Conservation (phyloP, 1,140 invertebrate species). For the Lerema accius region DNA sequence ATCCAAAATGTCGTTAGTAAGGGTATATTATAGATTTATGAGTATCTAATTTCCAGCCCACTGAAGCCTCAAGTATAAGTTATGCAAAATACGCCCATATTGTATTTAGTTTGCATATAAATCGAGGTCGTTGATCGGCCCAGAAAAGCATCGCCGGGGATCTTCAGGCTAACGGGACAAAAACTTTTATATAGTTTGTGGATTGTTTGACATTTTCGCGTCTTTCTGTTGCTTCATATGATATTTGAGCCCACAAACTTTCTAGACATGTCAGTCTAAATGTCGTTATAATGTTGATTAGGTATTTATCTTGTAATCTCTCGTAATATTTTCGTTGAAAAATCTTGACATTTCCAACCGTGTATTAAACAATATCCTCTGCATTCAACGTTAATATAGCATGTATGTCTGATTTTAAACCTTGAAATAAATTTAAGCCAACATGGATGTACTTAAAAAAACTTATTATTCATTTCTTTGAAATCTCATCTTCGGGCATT, state of each 20-base stretch:
- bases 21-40: background rate
- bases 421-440: no score
- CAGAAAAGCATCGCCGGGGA: background rate
- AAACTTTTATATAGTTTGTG: constrained; percentile 7
- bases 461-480: no score
- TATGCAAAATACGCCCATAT: constrained; percentile 15
- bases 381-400: no score
- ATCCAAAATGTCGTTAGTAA: no score
- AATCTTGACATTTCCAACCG: no score
- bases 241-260: background rate
- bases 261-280: background rate
- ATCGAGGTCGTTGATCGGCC: constrained; percentile 12
- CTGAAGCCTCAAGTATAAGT: constrained; percentile 11
- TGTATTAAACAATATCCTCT: no score
- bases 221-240: background rate
- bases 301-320: no score
- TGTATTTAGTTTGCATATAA: constrained; percentile 26
- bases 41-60: constrained; percentile 6
- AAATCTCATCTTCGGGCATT: no score
- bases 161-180: background rate
- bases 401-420: no score
- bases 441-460: no score
- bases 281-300: no score
- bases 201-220: background rate
- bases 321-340: no score